Base-by-base conservation (phyloP, 2,888 invertebrate genomes). In the Macaria notata region DNA sequence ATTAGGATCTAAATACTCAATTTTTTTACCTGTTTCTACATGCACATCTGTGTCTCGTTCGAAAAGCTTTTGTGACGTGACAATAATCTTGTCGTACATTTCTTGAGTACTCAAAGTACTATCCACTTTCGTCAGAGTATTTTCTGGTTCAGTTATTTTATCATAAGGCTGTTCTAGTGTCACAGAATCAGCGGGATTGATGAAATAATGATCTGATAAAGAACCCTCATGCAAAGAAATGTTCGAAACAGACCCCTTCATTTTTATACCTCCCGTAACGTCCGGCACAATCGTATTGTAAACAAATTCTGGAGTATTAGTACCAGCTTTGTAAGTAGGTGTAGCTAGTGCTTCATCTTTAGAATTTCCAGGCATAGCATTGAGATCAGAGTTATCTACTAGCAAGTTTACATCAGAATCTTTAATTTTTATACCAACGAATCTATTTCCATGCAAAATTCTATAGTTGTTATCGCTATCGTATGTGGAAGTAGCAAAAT, bases 351-450 rank as follows among this genome's bases (percentile, higher is more conserved):
- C 51, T 39, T 76, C 66, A 6, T 63, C 63, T 48, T 41, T 55
- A 3, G 76, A 76, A 45, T 82, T 75, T n/a, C 61, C 70, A 56
- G 33, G 33, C 33, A 36, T 36, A 7, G 5, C 33, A 7, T 36
- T 6, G 4, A 36, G 33, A 36, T 36, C 33, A 6, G 33, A 36
- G 4, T 36, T 7, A 31, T 61, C 51, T 8, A 46, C 50, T 8
- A 42, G 3, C 4, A 62, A 9, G 44, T 52, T 46, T 0, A 61
- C 60, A 31, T 71, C 64, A 0, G 78, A 78, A 69, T 78, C 75
- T 65, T 73, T 76, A 43, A 81, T 80, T 63, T 61, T 75, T 49
- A 85, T 84, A 33, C 83, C 81, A 52, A 71, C 56, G 4, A 72
- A 68, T 62, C 63, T 79, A 9, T 63, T 49, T 60, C 70, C 71